phyloP scores from a whole-genome alignment of 2,888 invertebrate genomes.

The Hetaerina titia region DNA sequence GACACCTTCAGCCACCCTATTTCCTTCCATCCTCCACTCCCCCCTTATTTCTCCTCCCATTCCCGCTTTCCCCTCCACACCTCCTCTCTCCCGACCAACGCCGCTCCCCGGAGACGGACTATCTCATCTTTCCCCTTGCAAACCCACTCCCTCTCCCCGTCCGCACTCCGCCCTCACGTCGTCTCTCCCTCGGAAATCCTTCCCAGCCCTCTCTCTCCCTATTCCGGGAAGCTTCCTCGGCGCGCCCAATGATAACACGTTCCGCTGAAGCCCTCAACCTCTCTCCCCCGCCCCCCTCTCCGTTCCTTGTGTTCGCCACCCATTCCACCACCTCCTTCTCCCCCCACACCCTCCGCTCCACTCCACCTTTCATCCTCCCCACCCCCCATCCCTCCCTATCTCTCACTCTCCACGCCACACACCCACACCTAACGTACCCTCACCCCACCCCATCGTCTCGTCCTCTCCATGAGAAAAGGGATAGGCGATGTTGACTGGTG shows the following conservation, averaged over 20 bases:
- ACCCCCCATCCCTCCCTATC: neutral
- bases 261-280: neutral
- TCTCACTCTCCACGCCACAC: too few species aligned
- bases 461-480: too few species aligned
- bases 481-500: too few species aligned
- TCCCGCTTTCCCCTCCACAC: neutral
- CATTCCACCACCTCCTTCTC: neutral
- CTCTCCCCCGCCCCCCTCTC: too few species aligned
- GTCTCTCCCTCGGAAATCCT: neutral
- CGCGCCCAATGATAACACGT: slow-evolving; percentile 8
- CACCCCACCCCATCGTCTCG: too few species aligned
- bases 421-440: too few species aligned
- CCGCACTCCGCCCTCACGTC: neutral
- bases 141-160: neutral
- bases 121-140: neutral
- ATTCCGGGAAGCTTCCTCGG: neutral
- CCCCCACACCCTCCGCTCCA: neutral
- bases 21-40: neutral
- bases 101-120: neutral
- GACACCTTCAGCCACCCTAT: neutral
- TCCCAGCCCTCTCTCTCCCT: neutral
- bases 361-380: slow-evolving; percentile 17
- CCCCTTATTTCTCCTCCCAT: neutral
- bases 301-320: neutral
- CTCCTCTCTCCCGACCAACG: neutral